These are phyloP conservation scores for Chaetophractus vellerosus DNA, from an alignment of 2,797 vertebrate species.

Conservation along the genomic window DNA sequence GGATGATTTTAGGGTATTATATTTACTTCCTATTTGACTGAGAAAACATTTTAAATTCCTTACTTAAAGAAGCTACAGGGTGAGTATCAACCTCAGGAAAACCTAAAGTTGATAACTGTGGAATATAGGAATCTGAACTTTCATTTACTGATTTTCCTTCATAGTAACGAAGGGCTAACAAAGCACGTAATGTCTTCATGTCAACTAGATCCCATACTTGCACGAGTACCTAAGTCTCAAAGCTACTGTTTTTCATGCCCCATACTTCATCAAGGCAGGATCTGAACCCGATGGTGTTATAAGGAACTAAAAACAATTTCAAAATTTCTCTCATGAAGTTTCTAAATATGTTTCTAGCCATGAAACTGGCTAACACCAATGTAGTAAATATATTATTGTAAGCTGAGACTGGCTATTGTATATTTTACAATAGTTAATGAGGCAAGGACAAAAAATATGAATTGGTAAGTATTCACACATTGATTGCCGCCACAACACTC, in stretches of 20 bases:
- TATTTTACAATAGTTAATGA: not conserved
- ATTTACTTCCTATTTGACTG: not conserved
- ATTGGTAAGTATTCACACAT: not conserved
- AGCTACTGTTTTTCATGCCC: not conserved
- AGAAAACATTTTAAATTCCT: constrained; percentile 39
- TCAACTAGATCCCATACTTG: not conserved
- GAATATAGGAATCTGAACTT: not conserved
- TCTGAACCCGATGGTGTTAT: not conserved
- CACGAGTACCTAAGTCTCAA: not conserved
- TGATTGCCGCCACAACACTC: not conserved
- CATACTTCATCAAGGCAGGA: not conserved
- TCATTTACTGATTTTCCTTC: not conserved
- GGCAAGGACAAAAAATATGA: not conserved
- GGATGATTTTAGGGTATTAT: not conserved
- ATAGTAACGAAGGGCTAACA: not conserved
- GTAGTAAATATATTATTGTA: no score
- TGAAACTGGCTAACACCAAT: no score
- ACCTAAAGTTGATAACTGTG: not conserved
- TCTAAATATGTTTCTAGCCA: not conserved
- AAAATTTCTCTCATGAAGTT: not conserved
- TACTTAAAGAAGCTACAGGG: not conserved
- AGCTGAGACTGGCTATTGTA: not conserved
- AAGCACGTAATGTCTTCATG: not conserved
- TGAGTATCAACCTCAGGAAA: not conserved
- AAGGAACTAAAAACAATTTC: not conserved